Evolutionary conservation across 2,888 invertebrate species (phyloP), one percentile per base, ranked within the genome.

Genomic region (Acheta domesticus): DNA sequence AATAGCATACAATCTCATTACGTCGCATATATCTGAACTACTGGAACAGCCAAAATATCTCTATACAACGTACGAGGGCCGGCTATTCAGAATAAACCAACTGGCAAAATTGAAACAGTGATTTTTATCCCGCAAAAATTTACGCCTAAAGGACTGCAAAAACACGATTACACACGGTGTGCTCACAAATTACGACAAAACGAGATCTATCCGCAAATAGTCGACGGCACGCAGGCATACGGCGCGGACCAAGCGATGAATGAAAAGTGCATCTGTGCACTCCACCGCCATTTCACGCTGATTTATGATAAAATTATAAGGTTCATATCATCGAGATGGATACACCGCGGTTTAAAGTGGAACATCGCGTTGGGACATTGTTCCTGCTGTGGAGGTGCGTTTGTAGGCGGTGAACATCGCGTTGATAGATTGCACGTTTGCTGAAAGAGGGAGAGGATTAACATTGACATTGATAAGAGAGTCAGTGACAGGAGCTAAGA

Each of bases 131-230:
- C 62, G 62, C 16, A 62, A 62, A 62, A 62, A 62, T 62, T 62
- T 62, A 62, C 62, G 62, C 62, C 62, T 62, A 62, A 62, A 62
- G 62, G 62, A n/a, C 62, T 62, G 62, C 62, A 62, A 62, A 62
- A 62, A 62, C 62, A 62, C 62, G 62, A 62, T 62, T 62, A 62
- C 62, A n/a, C 62, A 62, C 62, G 14, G 16, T n/a, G 62, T 62
- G 62, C 62, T 62, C 62, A n/a, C 62, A 62, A 62, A 62, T 62
- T 62, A 62, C 62, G 62, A 62, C 62, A 62, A n/a, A 62, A 62
- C 62, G 62, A 62, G 62, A 19, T 62, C 62, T 62, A 62, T 62
- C 62, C 62, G 62, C 62, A 62, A 62, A 62, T 62, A 62, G 62
- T 62, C 62, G 62, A 3, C 62, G n/a, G n/a, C 62, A 12, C 62